Evolutionary conservation across 2,113 vertebrate species (phyloP), one percentile per base, ranked within the genome.

Genomic region (Macaca nemestrina): DNA sequence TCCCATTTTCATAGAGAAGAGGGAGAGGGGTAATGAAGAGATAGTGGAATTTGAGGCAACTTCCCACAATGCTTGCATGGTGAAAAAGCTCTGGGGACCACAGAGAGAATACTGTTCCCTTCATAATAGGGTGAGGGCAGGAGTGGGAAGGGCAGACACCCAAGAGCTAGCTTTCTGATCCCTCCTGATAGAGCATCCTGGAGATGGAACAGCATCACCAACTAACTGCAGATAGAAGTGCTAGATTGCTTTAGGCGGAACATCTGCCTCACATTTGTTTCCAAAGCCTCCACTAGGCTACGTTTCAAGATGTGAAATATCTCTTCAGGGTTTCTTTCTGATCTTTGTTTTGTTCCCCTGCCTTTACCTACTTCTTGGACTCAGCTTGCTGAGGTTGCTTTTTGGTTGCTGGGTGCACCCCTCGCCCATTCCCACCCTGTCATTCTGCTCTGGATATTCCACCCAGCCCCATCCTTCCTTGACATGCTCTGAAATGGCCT

Each of bases 61-160:
- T 22, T n/a, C 55, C 70, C 52, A 40, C 18, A 64, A 6, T 0
- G 1, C 12, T 48, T 61, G 38, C 17, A 2, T 2, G 13, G 10
- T 78, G 57, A 38, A 14, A 73, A 0, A 3, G 8, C n/a, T 61
- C 59, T 20, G 75, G 73, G n/a, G 52, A 75, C 68, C 22, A 40
- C 0, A 17, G 67, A 64, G 57, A 88, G 76, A 40, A 57, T 22
- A 32, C 12, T 14, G 64, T 67, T 43, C 10, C 45, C 32, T 52
- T 38, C 9, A 2, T 10, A 32, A 20, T 3, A 9, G 72, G 18
- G 35, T 11, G 32, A 23, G n/a, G 55, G n/a, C 9, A 6, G 73
- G 30, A 1, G 38, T 9, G 2, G 14, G 70, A 22, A 12, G 23
- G 75, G 52, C 8, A 45, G 70, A 14, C 17, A 12, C 38, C 67